phyloP scores from a whole-genome alignment of 1,140 invertebrate genomes.

The Pseudomyrmex cubaensis region DNA sequence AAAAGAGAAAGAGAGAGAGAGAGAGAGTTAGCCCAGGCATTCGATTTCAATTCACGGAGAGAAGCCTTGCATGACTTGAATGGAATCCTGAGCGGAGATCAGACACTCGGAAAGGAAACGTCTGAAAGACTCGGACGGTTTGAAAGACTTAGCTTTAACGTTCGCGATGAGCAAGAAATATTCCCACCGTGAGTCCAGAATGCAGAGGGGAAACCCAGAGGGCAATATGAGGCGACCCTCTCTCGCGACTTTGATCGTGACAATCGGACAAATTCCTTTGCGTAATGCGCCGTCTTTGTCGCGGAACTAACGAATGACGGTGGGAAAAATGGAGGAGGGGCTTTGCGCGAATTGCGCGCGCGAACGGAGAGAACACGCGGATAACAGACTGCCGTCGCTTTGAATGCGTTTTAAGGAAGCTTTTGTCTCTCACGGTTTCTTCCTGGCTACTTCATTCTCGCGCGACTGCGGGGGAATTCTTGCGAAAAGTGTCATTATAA shows the following conservation, averaged over 20 bases:
- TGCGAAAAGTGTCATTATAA: slow-evolving; percentile 6
- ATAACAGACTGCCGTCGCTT: slow-evolving; percentile 34
- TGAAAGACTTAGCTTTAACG: slow-evolving; percentile 61
- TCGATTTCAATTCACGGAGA: slow-evolving; percentile 55
- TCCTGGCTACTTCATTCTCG: slow-evolving; percentile 27
- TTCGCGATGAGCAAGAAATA: slow-evolving; percentile 61
- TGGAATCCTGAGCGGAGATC: slow-evolving; percentile 51
- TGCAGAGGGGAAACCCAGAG: slow-evolving; percentile 4
- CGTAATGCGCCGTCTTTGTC: slow-evolving; percentile 49
- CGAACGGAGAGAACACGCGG: background rate
- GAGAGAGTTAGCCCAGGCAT: slow-evolving; percentile 28
- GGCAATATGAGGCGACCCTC: slow-evolving; percentile 44
- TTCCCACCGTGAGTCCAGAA: slow-evolving; percentile 54
- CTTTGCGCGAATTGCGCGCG: slow-evolving; percentile 19
- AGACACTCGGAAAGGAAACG: slow-evolving; percentile 47
- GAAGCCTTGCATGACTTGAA: slow-evolving; percentile 53
- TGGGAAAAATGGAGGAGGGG: background rate
- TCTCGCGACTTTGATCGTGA: slow-evolving; percentile 45
- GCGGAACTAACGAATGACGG: slow-evolving; percentile 40
- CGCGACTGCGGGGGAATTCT: slow-evolving; percentile 27
- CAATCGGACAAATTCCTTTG: slow-evolving; percentile 56
- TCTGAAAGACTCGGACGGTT: slow-evolving; percentile 38
- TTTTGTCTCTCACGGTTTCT: slow-evolving; percentile 42
- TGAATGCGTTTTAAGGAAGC: slow-evolving; percentile 24
- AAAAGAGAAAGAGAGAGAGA: slow-evolving; percentile 5